These are phyloP conservation scores for Peromyscus maniculatus DNA, from an alignment of 2,113 vertebrate species.

Conservation along the genomic window DNA sequence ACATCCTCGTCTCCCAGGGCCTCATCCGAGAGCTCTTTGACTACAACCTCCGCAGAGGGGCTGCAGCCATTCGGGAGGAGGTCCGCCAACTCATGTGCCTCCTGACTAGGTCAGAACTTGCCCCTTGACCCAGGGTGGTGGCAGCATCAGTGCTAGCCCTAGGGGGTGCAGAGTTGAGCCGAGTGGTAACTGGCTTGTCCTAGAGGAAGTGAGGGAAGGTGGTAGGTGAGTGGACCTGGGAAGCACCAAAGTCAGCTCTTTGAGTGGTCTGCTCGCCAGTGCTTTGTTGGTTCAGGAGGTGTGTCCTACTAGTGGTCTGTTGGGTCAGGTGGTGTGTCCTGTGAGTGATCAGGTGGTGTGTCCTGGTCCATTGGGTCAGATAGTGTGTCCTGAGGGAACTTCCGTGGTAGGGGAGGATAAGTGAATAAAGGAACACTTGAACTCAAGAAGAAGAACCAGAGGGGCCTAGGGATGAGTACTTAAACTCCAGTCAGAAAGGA, in stretches of 20 bases:
- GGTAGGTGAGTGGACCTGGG: not conserved
- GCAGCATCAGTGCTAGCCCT: not conserved
- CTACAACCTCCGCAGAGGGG: conserved; percentile 96
- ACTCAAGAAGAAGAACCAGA: not conserved
- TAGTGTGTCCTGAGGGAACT: not conserved
- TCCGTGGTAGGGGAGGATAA: not conserved
- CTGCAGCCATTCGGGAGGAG: conserved; percentile 96
- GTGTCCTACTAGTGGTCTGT: not conserved
- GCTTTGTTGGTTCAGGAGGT: not conserved
- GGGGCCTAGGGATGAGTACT: not conserved
- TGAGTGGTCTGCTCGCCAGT: not conserved
- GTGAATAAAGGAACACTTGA: not conserved
- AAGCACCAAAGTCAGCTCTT: not conserved
- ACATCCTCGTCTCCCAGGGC: conserved; percentile 98
- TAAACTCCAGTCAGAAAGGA: not conserved
- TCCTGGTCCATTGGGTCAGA: not conserved
- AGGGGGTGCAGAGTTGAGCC: not conserved
- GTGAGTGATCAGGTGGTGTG: not conserved
- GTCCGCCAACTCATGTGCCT: conserved; percentile 98
- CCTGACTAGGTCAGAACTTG: conserved; percentile 93
- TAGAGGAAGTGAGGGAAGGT: not conserved
- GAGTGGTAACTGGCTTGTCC: not conserved
- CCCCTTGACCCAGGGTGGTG: fast-evolving
- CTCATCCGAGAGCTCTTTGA: conserved; percentile 98
- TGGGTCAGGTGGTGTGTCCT: not conserved